Evolutionary conservation across 2,797 vertebrate species (phyloP), one percentile per base, ranked within the genome.

Genomic region (Phataginus tricuspis): DNA sequence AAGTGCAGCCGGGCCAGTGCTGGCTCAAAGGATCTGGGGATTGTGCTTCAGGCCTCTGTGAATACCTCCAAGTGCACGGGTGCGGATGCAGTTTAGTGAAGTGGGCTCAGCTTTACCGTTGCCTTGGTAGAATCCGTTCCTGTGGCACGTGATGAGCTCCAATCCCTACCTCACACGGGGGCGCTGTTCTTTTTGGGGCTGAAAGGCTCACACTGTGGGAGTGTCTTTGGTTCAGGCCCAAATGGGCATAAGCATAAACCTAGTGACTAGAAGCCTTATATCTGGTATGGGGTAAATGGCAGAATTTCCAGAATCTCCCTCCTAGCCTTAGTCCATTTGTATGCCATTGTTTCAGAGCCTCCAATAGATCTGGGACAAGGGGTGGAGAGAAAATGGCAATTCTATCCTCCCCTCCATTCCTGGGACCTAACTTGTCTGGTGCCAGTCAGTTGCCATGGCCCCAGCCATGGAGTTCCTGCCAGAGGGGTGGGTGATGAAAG

Each of bases 1-100:
- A 1, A 2, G 37, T 39, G 51, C 23, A 84, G 45, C 21, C 12
- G 2, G 2, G 13, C 2, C 2, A 3, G 37, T 23, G 11, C 18
- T 15, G 11, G 37, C 79, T 49, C 39, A n/a, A 82, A 63, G 49
- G 59, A 10, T 49, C 39, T 82, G 39, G 82, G n/a, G 61, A 68
- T 49, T 84, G 63, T 68, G 51, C 61, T 84, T 84, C 23, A 66
- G 31, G 27, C 59, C 2, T 34, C 21, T 39, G 21, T 5, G 8
- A 34, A 45, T 34, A 11, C 27, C 18, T 63, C 57, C 57, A 31
- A 13, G 16, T 15, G 7, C 39, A 11, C 79, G 45, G 57, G 57
- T 10, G 13, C 57, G 23, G 39, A 63, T 31, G 27, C 57, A 21
- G 21, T 82, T 82, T 63, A 23, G 23, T 53, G 21, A 23, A 37